Evolutionary conservation across 92 coral and sea anemone species (phyloP).

Genomic region (Siderastrea siderea): DNA sequence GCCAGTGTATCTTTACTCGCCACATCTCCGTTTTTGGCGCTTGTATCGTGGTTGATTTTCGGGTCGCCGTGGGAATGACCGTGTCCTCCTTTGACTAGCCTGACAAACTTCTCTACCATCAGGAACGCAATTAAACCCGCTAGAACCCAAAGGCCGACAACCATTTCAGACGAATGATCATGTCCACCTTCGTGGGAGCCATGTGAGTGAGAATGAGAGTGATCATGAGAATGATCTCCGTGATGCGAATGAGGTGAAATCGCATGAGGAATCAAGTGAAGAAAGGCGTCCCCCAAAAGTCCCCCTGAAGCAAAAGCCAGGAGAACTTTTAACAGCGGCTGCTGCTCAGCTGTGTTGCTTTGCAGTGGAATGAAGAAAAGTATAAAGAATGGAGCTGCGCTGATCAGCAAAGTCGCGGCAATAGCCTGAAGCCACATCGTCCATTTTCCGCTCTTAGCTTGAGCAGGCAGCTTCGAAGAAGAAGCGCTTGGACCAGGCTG

Average conservation of each 20-base stretch:
- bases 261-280: slow-evolving; percentile 98
- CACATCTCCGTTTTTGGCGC: slow-evolving; percentile 60
- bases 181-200: slow-evolving; percentile 51
- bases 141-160: slow-evolving; percentile 98
- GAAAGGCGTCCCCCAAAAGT: slow-evolving; percentile 96
- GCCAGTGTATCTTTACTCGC: slow-evolving; percentile 21
- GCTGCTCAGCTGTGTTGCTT: slow-evolving; percentile 93
- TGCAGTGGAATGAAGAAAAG: slow-evolving; percentile 95
- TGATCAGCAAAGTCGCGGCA: slow-evolving; percentile 91
- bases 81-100: slow-evolving; percentile 94
- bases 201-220: slow-evolving; percentile 53
- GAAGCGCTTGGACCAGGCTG: not conserved
- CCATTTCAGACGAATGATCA: slow-evolving; percentile 88
- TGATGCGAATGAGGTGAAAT: slow-evolving; percentile 94
- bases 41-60: slow-evolving; percentile 2
- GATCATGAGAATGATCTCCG: slow-evolving; percentile 75
- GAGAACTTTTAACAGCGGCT: slow-evolving; percentile 89
- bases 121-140: slow-evolving; percentile 97
- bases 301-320: slow-evolving; percentile 98
- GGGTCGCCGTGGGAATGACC: slow-evolving; percentile 77
- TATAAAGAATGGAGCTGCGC: slow-evolving; percentile 99
- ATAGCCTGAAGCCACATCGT: slow-evolving; percentile 92
- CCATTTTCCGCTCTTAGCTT: slow-evolving; percentile 50
- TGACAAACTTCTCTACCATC: slow-evolving; percentile 95
- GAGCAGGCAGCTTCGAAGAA: slow-evolving; percentile 14